Conservation (phyloP, 2,113 vertebrate genomes). For the Athene cunicularia region DNA sequence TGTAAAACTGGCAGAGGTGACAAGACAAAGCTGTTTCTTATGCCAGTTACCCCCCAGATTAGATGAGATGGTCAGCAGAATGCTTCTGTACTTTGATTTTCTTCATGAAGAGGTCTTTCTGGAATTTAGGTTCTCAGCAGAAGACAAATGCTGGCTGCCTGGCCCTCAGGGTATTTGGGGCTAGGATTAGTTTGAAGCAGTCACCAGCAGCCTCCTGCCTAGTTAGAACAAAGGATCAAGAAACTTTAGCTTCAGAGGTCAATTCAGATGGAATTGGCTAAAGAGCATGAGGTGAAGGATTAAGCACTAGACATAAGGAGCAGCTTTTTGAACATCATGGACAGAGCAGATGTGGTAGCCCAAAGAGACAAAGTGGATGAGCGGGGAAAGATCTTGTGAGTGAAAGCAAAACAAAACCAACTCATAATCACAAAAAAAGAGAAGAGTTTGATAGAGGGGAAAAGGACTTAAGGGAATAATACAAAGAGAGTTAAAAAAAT, state of each 20-base stretch:
- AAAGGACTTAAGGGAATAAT: neutral
- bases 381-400: neutral
- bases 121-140: neutral
- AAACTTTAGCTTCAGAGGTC: neutral
- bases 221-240: neutral
- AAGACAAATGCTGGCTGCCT: neutral
- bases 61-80: neutral
- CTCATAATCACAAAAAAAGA: neutral
- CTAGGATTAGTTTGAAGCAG: neutral
- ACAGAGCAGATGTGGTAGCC: neutral
- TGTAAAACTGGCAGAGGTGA: neutral
- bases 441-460: neutral
- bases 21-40: neutral
- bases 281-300: neutral
- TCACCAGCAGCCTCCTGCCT: neutral
- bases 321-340: neutral
- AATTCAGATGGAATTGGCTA: neutral
- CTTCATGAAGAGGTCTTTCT: neutral
- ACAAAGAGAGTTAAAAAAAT: neutral
- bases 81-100: neutral
- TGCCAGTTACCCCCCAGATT: neutral
- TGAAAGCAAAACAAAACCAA: neutral
- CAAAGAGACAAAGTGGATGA: neutral
- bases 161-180: neutral
- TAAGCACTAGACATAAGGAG: neutral